phyloP scores from a whole-genome alignment of 2,113 vertebrate genomes.

The Recurvirostra avosetta region DNA sequence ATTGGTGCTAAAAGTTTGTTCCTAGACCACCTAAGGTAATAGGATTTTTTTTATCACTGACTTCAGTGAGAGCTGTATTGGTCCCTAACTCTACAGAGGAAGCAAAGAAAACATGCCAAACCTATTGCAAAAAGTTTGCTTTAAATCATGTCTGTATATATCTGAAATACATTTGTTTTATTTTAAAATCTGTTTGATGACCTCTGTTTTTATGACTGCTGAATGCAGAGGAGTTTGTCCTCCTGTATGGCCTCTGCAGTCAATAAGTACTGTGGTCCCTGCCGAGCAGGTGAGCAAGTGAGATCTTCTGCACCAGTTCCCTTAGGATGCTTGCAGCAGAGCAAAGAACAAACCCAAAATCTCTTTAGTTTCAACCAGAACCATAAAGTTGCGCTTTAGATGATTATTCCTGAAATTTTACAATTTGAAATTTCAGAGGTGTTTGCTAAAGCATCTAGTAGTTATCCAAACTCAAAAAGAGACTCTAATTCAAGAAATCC shows the following conservation, averaged over 20 bases:
- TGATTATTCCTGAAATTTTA: neutral
- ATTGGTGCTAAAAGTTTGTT: neutral
- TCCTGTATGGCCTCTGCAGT: neutral
- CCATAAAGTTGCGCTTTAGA: neutral
- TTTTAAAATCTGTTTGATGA: neutral
- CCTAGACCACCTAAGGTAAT: neutral
- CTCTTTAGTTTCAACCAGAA: neutral
- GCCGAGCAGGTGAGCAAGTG: neutral
- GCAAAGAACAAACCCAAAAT: neutral
- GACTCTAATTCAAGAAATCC: neutral
- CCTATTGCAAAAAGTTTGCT: neutral
- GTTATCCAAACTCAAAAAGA: neutral
- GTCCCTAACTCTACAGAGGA: neutral
- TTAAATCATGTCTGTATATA: neutral
- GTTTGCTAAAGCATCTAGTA: neutral
- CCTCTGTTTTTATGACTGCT: neutral
- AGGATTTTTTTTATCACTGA: neutral
- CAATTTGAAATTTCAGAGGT: neutral
- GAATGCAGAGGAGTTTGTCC: neutral
- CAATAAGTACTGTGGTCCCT: fast-evolving
- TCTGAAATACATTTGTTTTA: neutral
- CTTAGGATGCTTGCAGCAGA: neutral
- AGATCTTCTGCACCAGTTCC: neutral
- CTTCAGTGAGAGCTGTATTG: neutral
- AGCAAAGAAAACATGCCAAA: neutral